Conservation (phyloP, 2,888 invertebrate genomes). For the Lepas anatifera region DNA sequence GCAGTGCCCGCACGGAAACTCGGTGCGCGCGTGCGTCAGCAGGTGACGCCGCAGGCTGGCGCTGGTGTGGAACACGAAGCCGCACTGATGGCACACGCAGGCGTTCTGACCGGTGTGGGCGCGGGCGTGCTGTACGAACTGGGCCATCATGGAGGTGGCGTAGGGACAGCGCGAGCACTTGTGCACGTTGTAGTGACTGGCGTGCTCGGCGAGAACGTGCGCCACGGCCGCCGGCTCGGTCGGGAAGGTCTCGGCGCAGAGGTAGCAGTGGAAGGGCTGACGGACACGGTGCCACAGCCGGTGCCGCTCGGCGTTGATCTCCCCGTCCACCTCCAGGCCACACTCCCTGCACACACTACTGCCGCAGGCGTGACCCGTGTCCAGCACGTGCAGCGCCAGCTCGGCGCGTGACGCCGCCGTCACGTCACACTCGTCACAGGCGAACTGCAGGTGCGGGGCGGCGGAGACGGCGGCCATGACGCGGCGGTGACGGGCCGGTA, state of each 20-base stretch:
- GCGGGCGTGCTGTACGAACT: not conserved
- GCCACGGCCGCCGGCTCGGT: not conserved
- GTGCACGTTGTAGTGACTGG: not conserved
- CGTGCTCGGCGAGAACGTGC: not conserved
- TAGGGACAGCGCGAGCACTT: not conserved
- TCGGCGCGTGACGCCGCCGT: not conserved
- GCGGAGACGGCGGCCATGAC: not conserved
- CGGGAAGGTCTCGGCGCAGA: not conserved
- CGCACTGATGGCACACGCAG: constrained; percentile 4
- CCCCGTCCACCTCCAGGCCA: not conserved
- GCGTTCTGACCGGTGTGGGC: not conserved
- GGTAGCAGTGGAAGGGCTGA: not conserved
- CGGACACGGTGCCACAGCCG: not conserved
- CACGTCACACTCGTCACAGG: not conserved
- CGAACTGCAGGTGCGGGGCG: not conserved
- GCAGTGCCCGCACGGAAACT: not conserved
- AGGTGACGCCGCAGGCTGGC: not conserved
- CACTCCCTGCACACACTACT: not conserved
- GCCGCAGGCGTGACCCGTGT: not conserved
- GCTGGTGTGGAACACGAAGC: not conserved
- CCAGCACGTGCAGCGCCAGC: not conserved
- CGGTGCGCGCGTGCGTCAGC: not conserved
- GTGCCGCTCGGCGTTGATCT: not conserved
- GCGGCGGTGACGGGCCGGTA: not conserved
- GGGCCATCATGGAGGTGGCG: not conserved